Evolutionary conservation across 1,140 invertebrate genomes (phyloP), one percentile per base, ranked within the genome.

Genomic region (Pseudomyrmex cubaensis): DNA sequence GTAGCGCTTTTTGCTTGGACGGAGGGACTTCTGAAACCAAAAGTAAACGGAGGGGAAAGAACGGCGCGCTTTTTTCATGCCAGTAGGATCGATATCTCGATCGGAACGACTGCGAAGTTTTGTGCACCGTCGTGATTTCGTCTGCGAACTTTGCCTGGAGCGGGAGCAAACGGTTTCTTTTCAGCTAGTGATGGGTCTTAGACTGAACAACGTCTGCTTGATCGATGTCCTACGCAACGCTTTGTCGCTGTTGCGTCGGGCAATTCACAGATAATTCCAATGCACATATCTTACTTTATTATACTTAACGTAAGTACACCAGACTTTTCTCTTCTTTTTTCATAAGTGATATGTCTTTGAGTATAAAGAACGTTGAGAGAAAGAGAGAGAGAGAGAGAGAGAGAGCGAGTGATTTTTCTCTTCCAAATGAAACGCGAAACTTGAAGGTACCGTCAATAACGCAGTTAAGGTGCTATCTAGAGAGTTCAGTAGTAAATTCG

Each of bases 21-120:
- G 52, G 52, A 78, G 75, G 64, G 44, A 35, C 62, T 69, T 69
- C 75, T 69, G 52, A 78, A 69, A 69, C 22, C 48, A 64, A 66
- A 66, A 69, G 10, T 46, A 59, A 48, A 50, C 63, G 52, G 75
- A 77, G 54, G 44, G 66, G 66, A n/a, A 70, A 70, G 76, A 72
- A 59, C 54, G 66, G 44, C 54, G 66, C 54, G 54, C 66, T 72
- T 52, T 70, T 69, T 78, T 17, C 5, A 35, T 35, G 35, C 35
- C 4, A 57, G 4, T 78, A 56, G 35, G 8, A 25, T 57, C 44
- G n/a, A 35, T 25, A 48, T 80, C 66, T 72, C 44, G 76, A 72
- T 80, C 54, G 20, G 64, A 59, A 17, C 44, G 64, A 35, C 64
- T 17, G 8, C 44, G 15, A 72, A 12, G 44, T 80, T 78, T 15